Evolutionary conservation across 2,888 invertebrate species (phyloP), one percentile per base, ranked within the genome.

Genomic region (Drosophila macrospina): DNA sequence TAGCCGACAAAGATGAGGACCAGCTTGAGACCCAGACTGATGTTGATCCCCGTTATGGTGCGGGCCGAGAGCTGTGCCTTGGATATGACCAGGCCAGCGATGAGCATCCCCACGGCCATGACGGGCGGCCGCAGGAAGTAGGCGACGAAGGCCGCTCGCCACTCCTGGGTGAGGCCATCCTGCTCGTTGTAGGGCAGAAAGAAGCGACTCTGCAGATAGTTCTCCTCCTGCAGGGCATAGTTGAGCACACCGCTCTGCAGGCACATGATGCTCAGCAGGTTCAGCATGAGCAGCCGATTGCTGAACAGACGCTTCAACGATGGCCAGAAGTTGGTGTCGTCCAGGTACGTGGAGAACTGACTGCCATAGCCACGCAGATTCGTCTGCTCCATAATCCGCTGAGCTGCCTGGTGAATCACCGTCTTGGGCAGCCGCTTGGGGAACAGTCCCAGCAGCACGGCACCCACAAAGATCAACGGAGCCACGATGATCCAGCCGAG

Each of bases 121-220:
- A 94, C 86, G 0, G 94, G 92, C 1, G 94, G 94, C 71, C 93
- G 93, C n/a, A 94, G 73, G n/a, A 94, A 90, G 85, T 93, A 93
- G 13, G 93, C 91, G 1, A 93, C 85, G 55, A 94, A 91, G 64
- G 94, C 92, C 0, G 93, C 93, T 5, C 91, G 85, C 88, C 93
- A 92, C n/a, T 94, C 93, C 83, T 94, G 94, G 1, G 91, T 90
- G 24, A 94, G 92, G 6, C 94, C 93, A 42, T 92, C 92, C 51
- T 91, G 88, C 16, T 93, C 94, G 54, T 91, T 78, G 90, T 92
- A 92, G 0, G 94, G 93, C 24, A 94, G 90, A 63, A 93, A 93
- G 89, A 94, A 95, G 69, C 94, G 93, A 0, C 95, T 93, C 80
- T 94, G 94, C 74, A 94, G 91, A 78, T 94, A 94, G 50, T 92